Percentiles rank a stretch among this genome's conserved stretches.
Evolutionary conservation across 2,113 vertebrate species (phyloP).

Genomic region (Dasyornis broadbenti): DNA sequence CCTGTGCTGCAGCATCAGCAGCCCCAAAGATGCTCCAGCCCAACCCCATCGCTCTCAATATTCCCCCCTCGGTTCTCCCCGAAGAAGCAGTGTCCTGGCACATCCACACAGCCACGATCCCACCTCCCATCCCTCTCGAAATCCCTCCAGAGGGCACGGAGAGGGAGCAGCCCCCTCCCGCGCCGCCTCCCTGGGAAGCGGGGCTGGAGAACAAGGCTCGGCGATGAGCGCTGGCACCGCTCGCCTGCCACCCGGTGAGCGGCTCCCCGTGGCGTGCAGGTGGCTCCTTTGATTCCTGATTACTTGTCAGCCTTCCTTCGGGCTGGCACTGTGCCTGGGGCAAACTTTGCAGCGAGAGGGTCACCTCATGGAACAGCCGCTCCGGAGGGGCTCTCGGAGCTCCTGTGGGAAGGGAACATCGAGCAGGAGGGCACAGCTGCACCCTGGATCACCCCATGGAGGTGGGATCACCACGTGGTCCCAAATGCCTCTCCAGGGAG

Average conservation of each 20-base stretch:
- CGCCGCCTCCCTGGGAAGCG: not conserved
- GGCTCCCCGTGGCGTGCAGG: not conserved
- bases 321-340: not conserved
- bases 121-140: not conserved
- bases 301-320: not conserved
- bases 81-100: accelerated
- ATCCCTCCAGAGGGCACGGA: accelerated
- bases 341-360: not conserved
- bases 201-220: not conserved
- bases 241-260: not conserved
- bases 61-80: not conserved
- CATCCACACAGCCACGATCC: not conserved
- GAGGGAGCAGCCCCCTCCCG: not conserved
- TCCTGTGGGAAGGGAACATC: accelerated
- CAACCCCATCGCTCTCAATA: not conserved
- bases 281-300: conserved; percentile 28
- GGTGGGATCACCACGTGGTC: accelerated
- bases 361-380: not conserved
- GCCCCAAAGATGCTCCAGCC: not conserved
- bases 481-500: not conserved
- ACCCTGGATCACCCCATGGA: accelerated
- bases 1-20: not conserved
- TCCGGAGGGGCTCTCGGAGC: not conserved
- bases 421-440: not conserved
- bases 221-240: conserved; percentile 15